Evolutionary conservation across 2,888 invertebrate genomes (phyloP).

Genomic region (Epirrhoe alternata): DNA sequence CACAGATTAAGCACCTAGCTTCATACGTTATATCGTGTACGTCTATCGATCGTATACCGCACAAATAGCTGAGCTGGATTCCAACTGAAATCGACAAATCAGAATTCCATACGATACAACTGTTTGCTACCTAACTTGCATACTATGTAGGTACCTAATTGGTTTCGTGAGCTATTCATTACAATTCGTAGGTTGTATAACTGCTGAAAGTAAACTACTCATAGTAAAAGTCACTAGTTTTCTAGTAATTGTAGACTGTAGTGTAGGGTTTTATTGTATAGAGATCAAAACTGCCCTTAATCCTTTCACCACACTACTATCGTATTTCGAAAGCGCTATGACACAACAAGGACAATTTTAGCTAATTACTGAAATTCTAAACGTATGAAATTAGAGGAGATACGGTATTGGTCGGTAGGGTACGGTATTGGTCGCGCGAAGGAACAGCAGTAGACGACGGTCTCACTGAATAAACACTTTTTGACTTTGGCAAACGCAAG

Average conservation of each 20-base stretch:
- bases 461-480: too few species aligned
- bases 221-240: neutral
- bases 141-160: neutral
- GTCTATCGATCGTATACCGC: constrained; percentile 20
- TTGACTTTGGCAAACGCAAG: too few species aligned
- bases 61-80: constrained; percentile 23
- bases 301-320: too few species aligned
- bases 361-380: too few species aligned
- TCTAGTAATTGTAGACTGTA: neutral
- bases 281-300: too few species aligned
- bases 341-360: too few species aligned
- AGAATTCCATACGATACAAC: constrained; percentile 8
- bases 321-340: too few species aligned
- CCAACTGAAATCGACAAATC: constrained; percentile 22
- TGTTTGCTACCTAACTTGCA: neutral
- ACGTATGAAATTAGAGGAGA: too few species aligned
- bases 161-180: neutral
- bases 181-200: neutral
- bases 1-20: neutral
- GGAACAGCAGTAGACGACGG: too few species aligned
- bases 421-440: too few species aligned
- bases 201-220: neutral
- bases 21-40: neutral
- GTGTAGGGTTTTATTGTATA: too few species aligned
- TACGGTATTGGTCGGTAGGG: too few species aligned